phyloP scores from a whole-genome alignment of 2,888 invertebrate species.

The Ariolimax columbianus region DNA sequence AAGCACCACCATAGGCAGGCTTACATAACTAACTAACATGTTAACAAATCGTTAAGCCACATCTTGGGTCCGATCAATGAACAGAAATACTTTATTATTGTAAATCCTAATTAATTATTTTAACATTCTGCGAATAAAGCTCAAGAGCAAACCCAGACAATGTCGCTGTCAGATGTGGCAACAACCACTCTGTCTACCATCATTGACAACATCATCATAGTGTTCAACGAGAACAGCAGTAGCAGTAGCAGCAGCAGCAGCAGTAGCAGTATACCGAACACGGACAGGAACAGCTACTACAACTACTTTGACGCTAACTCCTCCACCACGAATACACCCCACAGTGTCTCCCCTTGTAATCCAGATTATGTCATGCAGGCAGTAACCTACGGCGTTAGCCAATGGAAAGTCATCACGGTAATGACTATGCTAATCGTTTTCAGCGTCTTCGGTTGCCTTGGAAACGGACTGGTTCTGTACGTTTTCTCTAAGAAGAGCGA shows the following conservation, averaged over 20 bases:
- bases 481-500: slow-evolving; percentile 71
- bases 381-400: background rate
- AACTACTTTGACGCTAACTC: background rate
- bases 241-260: background rate
- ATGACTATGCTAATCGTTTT: slow-evolving; percentile 69
- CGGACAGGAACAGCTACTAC: background rate
- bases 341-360: too few relatives aligned
- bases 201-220: slow-evolving; percentile 27
- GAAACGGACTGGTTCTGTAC: slow-evolving; percentile 75
- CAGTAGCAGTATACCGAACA: background rate
- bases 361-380: background rate
- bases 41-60: background rate
- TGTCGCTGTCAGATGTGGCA: background rate
- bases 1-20: background rate
- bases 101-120: background rate
- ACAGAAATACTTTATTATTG: background rate
- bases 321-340: background rate
- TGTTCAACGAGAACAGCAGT: slow-evolving; percentile 1
- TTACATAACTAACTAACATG: too few relatives aligned
- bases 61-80: background rate
- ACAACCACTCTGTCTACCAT: slow-evolving; percentile 12
- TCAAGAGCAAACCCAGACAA: background rate
- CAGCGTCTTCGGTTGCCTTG: slow-evolving; percentile 71
- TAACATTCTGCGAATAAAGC: background rate
- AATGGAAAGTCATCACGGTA: slow-evolving; percentile 52